Evolutionary conservation across 92 coral and sea anemone genomes (phyloP).

Genomic region (Heliopora coerulea): DNA sequence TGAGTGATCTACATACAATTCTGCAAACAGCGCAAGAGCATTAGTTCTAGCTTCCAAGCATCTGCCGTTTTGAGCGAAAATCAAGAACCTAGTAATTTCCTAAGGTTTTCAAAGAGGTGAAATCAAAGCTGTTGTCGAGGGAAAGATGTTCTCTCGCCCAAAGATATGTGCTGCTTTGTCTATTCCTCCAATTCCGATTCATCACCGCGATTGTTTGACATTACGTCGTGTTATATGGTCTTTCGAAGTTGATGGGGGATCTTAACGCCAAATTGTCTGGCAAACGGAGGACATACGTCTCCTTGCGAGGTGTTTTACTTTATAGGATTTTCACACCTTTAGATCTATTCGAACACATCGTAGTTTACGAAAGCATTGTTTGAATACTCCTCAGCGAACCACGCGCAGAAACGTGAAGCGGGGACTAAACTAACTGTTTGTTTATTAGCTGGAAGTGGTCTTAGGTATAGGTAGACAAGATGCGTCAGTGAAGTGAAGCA

Average conservation of each 20-base stretch:
- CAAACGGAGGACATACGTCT: slow-evolving; percentile 45
- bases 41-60: no score
- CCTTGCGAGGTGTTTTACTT: slow-evolving; percentile 41
- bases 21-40: not conserved
- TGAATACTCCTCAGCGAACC: not conserved
- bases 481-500: no score
- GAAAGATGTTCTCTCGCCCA: not conserved
- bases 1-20: not conserved
- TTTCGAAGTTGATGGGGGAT: not conserved
- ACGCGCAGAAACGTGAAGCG: no score
- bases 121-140: not conserved
- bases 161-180: not conserved
- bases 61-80: no score
- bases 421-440: no score
- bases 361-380: slow-evolving; percentile 17
- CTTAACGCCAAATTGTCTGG: slow-evolving; percentile 44
- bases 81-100: no score
- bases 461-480: no score
- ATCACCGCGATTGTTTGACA: slow-evolving; percentile 30
- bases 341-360: slow-evolving; percentile 6
- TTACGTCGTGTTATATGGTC: not conserved
- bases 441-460: no score
- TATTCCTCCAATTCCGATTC: not conserved
- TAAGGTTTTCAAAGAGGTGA: not conserved
- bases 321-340: slow-evolving; percentile 41